phyloP scores from a whole-genome alignment of 2,113 vertebrate genomes.

The Catharus fuscescens region DNA sequence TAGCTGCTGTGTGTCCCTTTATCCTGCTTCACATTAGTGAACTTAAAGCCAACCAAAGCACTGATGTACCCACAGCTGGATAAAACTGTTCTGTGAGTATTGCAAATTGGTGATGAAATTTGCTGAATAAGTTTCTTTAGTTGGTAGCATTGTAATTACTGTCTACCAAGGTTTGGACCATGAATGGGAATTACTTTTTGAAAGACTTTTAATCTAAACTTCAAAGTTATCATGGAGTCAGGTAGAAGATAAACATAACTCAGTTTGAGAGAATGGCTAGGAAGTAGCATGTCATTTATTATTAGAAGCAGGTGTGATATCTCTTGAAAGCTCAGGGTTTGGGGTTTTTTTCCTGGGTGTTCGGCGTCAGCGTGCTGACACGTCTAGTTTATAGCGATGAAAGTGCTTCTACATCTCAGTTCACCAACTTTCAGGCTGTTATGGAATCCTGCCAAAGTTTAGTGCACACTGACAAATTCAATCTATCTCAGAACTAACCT shows the following conservation, averaged over 20 bases:
- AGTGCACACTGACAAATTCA: conserved; percentile 39
- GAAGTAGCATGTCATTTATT: conserved; percentile 25
- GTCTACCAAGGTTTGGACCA: neutral
- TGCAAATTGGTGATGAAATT: neutral
- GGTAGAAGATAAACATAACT: neutral
- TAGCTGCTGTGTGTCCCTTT: neutral
- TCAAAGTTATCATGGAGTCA: neutral
- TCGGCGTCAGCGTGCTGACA: neutral
- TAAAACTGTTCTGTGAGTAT: neutral
- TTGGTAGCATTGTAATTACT: neutral
- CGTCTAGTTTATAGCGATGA: neutral
- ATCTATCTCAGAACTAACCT: conserved; percentile 57
- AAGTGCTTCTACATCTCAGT: conserved; percentile 33
- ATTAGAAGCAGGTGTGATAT: conserved; percentile 27
- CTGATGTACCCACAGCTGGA: neutral
- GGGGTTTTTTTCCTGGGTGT: conserved; percentile 2
- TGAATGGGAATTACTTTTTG: neutral
- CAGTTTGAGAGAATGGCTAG: neutral
- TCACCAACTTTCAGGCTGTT: conserved; percentile 13
- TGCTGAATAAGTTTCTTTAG: neutral
- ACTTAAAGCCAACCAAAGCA: neutral
- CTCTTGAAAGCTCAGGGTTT: neutral
- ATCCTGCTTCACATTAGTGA: neutral
- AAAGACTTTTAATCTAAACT: neutral
- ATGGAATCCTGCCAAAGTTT: conserved; percentile 62